Base-by-base conservation (phyloP, 2,113 vertebrate genomes). In the Microcebus lehilahytsara region DNA sequence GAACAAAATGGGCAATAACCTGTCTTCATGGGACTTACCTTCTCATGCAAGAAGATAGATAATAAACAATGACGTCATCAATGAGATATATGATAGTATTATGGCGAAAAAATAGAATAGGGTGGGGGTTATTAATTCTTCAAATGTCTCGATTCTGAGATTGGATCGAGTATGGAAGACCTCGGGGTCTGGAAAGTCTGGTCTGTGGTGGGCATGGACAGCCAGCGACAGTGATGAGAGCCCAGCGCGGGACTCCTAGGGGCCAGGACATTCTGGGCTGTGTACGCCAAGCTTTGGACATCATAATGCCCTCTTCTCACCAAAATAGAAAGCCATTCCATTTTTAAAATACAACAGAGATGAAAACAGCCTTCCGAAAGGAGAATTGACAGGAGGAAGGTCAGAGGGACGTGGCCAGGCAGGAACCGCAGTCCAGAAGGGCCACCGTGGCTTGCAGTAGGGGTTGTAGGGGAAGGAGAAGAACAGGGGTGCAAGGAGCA, bases 401-500 rank as follows among this genome's bases (percentile, higher is more conserved):
- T 32, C 37, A 27, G n/a, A 77, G 37, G 16, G 2, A 23, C 3
- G 8, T 34, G 30, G 5, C 6, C 17, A 67, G 42, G 23, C 2
- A 9, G 37, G 56, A 42, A 49, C 14, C 19, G 12, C 14, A 0
- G 14, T 19, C 20, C 10, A 22, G 32, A 14, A 60, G 30, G 6
- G 19, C 19, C 17, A 1, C 1, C 0, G 32, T 1, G 40, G n/a
- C 27, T 51, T 27, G 20, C 27, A 22, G 37, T 4, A 66, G 17
- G n/a, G 4, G 25, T 10, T 13, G 19, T 34, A 27, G 22, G 27
- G 42, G 8, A 51, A 4, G 19, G 6, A 17, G 9, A 23, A 23
- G 58, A 9, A 37, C 23, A 40, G 6, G 1, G 27, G 1, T 0
- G 5, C 11, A 23, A 6, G 20, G 1, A 19, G 69, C 5, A 62